phyloP scores from a whole-genome alignment of 30 jellyfish, hydroid and myxozoan species.

The Aurelia sp. region DNA sequence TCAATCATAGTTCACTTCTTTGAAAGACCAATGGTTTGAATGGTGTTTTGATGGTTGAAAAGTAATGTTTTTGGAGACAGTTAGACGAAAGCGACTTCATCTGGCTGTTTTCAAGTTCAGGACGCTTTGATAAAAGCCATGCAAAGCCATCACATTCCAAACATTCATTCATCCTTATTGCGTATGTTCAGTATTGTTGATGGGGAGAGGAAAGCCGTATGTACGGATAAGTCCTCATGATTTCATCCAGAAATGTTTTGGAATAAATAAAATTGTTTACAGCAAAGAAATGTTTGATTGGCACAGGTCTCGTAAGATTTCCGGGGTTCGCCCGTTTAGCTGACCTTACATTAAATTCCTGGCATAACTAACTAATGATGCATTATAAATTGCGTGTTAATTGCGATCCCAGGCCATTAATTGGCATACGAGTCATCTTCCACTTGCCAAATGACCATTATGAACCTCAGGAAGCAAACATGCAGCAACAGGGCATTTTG shows the following conservation, averaged over 20 bases:
- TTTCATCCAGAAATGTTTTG: neutral
- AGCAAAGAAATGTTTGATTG: too few relatives aligned
- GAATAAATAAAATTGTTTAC: too few relatives aligned
- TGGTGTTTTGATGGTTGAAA: too few relatives aligned
- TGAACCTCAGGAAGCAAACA: too few relatives aligned
- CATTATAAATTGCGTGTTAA: constrained; percentile 31
- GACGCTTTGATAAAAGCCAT: neutral
- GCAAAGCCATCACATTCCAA: constrained; percentile 15
- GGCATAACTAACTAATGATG: constrained; percentile 54
- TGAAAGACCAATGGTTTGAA: too few relatives aligned
- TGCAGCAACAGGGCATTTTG: too few relatives aligned
- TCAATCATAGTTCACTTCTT: too few relatives aligned
- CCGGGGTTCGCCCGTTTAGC: constrained; percentile 80
- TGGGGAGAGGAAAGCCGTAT: neutral
- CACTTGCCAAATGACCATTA: too few relatives aligned
- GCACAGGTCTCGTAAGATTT: constrained; percentile 33
- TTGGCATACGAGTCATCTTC: too few relatives aligned
- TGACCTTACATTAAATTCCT: constrained; percentile 63
- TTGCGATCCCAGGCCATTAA: constrained; percentile 1
- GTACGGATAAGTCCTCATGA: neutral
- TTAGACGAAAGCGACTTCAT: neutral
- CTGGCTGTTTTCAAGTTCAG: constrained; percentile 1
- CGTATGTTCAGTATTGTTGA: neutral
- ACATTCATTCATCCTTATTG: neutral
- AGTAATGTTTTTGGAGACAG: too few relatives aligned